These are phyloP conservation scores for Aleadryas rufinucha DNA, from an alignment of 2,113 vertebrate species.

Conservation along the genomic window DNA sequence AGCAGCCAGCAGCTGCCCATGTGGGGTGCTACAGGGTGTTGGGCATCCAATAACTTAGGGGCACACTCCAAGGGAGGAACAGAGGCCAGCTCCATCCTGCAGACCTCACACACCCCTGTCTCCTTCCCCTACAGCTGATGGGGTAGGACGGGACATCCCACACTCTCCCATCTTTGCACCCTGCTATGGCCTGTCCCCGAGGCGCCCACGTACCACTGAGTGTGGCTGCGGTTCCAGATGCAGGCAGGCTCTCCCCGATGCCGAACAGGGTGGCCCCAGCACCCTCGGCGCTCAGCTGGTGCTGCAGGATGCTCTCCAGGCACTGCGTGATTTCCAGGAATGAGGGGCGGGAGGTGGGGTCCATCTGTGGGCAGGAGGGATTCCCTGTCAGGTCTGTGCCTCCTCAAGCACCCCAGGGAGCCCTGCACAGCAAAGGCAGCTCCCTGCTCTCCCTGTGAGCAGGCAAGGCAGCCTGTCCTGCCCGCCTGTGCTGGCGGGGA, in stretches of 20 bases:
- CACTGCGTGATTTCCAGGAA: constrained; percentile 80
- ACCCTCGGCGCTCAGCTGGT: constrained; percentile 16
- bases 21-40: accelerated
- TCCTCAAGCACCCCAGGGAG: background rate
- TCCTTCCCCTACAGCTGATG: background rate
- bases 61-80: accelerated
- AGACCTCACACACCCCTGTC: background rate
- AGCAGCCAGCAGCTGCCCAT: background rate
- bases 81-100: background rate
- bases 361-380: constrained; percentile 74
- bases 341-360: constrained; percentile 76
- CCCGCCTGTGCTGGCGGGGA: background rate
- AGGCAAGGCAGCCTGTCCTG: background rate
- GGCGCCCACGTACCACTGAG: background rate
- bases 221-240: accelerated
- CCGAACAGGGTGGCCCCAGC: accelerated
- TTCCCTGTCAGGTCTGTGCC: background rate
- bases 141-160: background rate
- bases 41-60: background rate
- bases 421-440: background rate
- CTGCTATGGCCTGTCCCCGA: accelerated
- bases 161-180: background rate
- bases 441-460: background rate
- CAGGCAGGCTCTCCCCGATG: background rate
- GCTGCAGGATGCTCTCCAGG: constrained; percentile 78